Evolutionary conservation across 2,888 invertebrate genomes (phyloP).

Genomic region (Harmothoe impar): DNA sequence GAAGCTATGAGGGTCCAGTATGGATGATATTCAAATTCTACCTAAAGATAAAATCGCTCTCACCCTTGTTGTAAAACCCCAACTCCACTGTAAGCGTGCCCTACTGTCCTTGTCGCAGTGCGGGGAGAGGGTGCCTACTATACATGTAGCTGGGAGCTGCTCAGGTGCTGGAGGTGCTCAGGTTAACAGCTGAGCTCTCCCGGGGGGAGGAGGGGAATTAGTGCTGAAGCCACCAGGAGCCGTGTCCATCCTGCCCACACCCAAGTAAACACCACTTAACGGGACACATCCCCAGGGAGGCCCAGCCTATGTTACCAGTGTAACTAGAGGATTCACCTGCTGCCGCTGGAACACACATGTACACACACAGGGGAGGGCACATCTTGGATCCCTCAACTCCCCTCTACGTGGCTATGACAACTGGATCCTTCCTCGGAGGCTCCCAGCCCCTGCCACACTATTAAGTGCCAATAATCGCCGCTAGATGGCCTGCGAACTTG

Average conservation of each 20-base stretch:
- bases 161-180: background rate
- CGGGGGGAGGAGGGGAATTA: background rate
- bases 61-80: too few species aligned
- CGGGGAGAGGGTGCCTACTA: too few species aligned
- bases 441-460: background rate
- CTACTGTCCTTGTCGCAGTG: too few species aligned
- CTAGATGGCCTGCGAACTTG: background rate
- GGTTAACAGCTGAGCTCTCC: background rate
- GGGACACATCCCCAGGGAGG: background rate
- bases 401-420: conserved; percentile 2
- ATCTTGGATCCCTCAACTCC: background rate
- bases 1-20: too few species aligned
- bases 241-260: background rate
- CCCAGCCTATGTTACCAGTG: background rate
- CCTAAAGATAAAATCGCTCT: too few species aligned
- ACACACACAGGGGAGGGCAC: background rate
- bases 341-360: background rate
- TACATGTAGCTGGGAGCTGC: background rate
- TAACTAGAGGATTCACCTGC: background rate
- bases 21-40: too few species aligned
- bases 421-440: background rate
- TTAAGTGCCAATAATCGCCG: background rate
- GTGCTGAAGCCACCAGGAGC: background rate
- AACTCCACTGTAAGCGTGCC: too few species aligned
- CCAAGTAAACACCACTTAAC: background rate